Percentiles rank a stretch among this genome's conserved stretches.
These are phyloP conservation scores for Plectrocnemia conspersa DNA, from an alignment of 1,140 invertebrate genomes.

Conservation along the genomic window DNA sequence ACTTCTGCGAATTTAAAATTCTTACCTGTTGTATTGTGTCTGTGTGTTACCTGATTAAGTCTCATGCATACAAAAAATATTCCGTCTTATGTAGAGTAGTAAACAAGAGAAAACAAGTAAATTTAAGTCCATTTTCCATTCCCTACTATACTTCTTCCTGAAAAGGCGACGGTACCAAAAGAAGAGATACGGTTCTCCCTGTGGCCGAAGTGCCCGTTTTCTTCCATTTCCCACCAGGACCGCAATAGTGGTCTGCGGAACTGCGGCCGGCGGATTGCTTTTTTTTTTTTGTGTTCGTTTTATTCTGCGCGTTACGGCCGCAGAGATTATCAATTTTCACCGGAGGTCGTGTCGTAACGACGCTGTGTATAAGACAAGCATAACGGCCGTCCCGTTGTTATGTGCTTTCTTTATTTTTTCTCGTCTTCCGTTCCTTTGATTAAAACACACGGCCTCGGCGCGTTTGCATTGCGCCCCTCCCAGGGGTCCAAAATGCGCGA, in stretches of 20 bases:
- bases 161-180: too few species aligned
- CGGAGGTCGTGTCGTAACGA: neutral
- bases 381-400: neutral
- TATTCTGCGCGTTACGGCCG: conserved; percentile 7
- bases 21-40: too few species aligned
- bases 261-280: conserved; percentile 3
- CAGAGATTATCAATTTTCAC: conserved; percentile 15
- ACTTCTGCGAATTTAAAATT: too few species aligned
- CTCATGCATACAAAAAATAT: too few species aligned
- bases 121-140: too few species aligned
- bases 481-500: too few species aligned
- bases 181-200: conserved; percentile 10
- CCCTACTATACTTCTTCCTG: too few species aligned
- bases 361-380: conserved; percentile 3
- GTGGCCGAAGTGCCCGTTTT: conserved; percentile 14
- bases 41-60: too few species aligned
- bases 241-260: conserved; percentile 12
- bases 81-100: too few species aligned
- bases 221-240: conserved; percentile 15
- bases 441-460: neutral
- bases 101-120: too few species aligned
- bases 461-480: too few species aligned
- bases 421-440: neutral
- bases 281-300: conserved; percentile 18
- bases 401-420: too few species aligned